Base-by-base conservation (phyloP, 1,140 invertebrate species). In the Arctopsyche grandis region DNA sequence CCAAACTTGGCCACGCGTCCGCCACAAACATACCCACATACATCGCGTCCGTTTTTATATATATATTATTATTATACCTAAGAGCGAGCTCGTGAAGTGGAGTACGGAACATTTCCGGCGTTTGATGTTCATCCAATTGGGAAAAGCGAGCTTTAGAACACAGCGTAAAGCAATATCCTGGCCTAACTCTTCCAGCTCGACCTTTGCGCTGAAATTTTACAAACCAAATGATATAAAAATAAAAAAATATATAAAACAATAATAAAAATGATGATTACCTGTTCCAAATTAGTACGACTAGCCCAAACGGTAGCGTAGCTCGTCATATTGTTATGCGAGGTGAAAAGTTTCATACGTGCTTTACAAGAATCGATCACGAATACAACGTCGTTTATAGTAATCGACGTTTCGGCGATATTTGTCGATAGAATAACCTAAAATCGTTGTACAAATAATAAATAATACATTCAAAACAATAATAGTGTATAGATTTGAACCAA, bases 321-420 rank as follows among this genome's bases (percentile, higher is more conserved):
- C 0, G 96, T 97, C 91, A 99, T 94, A 86, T 99, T 99, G 84
- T 97, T 98, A 84, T 98, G 96, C 0, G 96, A 96, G 0, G 97
- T 97, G 84, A 98, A 99, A 52, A 98, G 89, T 84, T 98, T 99
- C 90, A 98, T 95, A 85, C 98, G 98, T 0, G 96, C 95, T 88
- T 98, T 98, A 85, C 97, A 97, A 46, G 94, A 94, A 86, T 99
- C 97, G 83, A 99, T 95, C 0, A 99, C 97, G 86, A 94, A 98
- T 0, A 99, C 97, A 7, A 99, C 94, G 85, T 99, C 97, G 85
- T 99, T 95, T 81, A 99, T 99, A 5, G 97, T 99, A 69, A 99
- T 97, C 7, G 97, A 97, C 0, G 96, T 96, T 89, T 98, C 96
- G 0, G 96, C 96, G 83, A 98, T 97, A 84, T 97, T 97, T 0